A percentile compares a stretch with the other conserved stretches of the same genome.
Conservation (phyloP, 2,797 vertebrate species). For the Pygocentrus nattereri region DNA sequence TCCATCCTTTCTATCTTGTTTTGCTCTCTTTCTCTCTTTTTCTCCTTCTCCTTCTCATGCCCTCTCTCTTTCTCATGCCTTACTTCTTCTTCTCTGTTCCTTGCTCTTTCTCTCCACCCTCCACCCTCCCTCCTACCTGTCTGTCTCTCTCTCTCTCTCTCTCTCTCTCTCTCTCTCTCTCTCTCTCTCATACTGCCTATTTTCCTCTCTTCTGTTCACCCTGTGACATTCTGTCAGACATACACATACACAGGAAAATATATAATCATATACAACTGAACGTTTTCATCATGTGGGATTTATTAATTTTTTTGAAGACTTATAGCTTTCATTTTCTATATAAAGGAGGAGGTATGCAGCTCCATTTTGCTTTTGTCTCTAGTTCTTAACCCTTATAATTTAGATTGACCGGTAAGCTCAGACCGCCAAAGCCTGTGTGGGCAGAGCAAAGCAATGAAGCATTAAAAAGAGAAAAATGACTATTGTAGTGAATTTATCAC, state of each 20-base stretch:
- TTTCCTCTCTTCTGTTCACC: no score
- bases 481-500: constrained; percentile 34
- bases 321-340: constrained; percentile 10
- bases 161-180: no score
- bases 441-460: constrained; percentile 47
- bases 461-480: constrained; percentile 39
- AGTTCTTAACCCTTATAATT: constrained; percentile 25
- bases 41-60: no score
- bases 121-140: no score
- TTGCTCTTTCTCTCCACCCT: no score
- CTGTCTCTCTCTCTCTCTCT: no score
- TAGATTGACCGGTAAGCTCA: constrained; percentile 31
- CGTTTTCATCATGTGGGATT: neutral
- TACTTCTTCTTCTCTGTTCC: no score
- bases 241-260: neutral
- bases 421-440: constrained; percentile 25
- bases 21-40: no score
- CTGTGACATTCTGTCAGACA: no score
- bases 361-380: constrained; percentile 21
- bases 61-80: no score
- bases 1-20: no score
- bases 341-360: neutral
- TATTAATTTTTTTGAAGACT: neutral
- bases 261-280: neutral
- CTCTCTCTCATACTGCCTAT: no score